A percentile compares a stretch with the other conserved stretches of the same genome.
Evolutionary conservation across 2,113 vertebrate species (phyloP).

Genomic region (Phoxinus phoxinus): DNA sequence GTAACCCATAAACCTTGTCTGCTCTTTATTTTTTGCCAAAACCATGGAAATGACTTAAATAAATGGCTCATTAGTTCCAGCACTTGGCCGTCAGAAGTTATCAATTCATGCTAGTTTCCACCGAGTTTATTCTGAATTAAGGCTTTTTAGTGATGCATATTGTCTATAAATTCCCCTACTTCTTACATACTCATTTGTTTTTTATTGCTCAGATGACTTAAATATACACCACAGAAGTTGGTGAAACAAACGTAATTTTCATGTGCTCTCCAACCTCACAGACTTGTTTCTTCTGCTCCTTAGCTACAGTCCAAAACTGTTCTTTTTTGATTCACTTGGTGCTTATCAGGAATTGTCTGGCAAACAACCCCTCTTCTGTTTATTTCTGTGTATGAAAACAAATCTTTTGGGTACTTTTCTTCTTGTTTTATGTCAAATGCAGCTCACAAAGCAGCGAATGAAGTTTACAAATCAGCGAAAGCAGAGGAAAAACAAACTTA

Average conservation of each 20-base stretch:
- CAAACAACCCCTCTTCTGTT: background rate
- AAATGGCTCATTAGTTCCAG: conserved; percentile 77
- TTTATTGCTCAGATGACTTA: conserved; percentile 51
- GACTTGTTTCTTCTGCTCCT: background rate
- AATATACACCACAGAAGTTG: conserved; percentile 29
- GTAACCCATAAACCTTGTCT: conserved; percentile 62
- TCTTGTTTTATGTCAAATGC: conserved; percentile 64
- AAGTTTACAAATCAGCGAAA: conserved; percentile 25
- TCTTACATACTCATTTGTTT: conserved; percentile 40
- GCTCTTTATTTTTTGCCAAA: conserved; percentile 61
- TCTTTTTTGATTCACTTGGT: background rate
- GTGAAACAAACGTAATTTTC: conserved; percentile 56
- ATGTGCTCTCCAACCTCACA: conserved; percentile 24
- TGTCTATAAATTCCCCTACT: conserved; percentile 46
- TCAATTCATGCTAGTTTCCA: conserved; percentile 67
- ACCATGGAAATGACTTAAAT: conserved; percentile 70
- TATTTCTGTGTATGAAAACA: conserved; percentile 5
- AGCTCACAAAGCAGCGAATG: conserved; percentile 71
- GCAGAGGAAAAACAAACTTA: conserved; percentile 61
- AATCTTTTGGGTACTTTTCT: conserved; percentile 46
- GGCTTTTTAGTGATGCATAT: conserved; percentile 53
- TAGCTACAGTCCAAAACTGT: background rate
- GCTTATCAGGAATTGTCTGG: background rate
- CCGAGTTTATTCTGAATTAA: conserved; percentile 73
- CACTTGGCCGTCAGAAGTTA: conserved; percentile 69